Evolutionary conservation across 2,797 vertebrate species (phyloP).

Genomic region (Numenius phaeopus): DNA sequence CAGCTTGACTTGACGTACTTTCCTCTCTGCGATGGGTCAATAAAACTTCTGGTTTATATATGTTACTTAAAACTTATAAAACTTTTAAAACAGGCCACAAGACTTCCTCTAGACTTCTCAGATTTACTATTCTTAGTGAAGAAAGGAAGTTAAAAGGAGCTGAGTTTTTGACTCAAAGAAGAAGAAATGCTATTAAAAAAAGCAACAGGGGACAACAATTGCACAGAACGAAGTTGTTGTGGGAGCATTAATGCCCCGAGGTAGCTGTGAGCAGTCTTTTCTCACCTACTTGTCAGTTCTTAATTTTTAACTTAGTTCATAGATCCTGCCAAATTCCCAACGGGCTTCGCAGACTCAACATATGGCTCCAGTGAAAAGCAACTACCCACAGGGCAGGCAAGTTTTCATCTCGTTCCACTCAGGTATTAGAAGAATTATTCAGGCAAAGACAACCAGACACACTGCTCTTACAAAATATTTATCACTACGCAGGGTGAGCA

Average conservation of each 20-base stretch:
- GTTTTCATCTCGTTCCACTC: neutral
- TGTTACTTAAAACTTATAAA: neutral
- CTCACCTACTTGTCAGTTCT: neutral
- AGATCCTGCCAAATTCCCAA: neutral
- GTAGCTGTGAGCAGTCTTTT: conserved; percentile 16
- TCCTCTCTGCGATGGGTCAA: neutral
- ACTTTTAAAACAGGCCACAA: neutral
- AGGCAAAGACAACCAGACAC: neutral
- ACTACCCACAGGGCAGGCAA: neutral
- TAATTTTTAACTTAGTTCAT: neutral
- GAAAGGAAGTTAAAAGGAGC: neutral
- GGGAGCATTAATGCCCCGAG: neutral
- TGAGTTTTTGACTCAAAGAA: conserved; percentile 2
- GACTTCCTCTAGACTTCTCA: neutral
- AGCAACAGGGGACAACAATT: conserved; percentile 28
- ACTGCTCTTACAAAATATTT: neutral
- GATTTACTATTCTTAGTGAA: neutral
- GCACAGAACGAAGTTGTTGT: neutral
- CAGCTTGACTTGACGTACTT: neutral
- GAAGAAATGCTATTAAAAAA: conserved; percentile 35
- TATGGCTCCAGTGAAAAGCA: neutral
- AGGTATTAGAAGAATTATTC: neutral
- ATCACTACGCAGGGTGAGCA: neutral
- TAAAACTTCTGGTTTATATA: neutral
- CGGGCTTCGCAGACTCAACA: neutral